Conservation (phyloP, 2,113 vertebrate species). For the Salvelinus fontinalis region DNA sequence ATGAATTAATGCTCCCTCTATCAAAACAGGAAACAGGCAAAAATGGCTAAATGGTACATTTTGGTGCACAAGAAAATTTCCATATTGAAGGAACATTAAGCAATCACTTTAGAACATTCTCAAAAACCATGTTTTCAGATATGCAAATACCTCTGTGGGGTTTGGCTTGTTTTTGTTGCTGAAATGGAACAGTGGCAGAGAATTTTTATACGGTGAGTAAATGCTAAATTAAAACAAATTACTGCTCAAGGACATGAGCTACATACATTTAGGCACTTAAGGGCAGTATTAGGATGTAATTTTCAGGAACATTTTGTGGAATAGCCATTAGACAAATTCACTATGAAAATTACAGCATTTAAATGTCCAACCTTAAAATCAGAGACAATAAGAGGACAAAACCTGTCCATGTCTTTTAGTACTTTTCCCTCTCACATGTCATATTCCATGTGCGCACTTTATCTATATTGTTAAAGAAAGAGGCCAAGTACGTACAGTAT, state of each 20-base stretch:
- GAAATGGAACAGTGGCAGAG: neutral
- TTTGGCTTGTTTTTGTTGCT: slow-evolving; percentile 22
- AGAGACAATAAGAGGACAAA: too few species aligned
- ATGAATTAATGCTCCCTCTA: neutral
- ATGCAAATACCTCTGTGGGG: neutral
- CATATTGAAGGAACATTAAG: neutral
- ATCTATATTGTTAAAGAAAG: too few species aligned
- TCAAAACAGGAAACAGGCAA: neutral
- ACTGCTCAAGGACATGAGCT: neutral
- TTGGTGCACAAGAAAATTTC: neutral
- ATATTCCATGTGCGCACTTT: too few species aligned
- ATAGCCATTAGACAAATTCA: neutral
- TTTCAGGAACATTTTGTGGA: neutral
- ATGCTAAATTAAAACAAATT: slow-evolving; percentile 8
- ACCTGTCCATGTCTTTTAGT: too few species aligned
- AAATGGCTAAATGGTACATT: neutral
- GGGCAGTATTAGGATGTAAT: neutral
- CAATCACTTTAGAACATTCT: neutral
- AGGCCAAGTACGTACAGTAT: too few species aligned
- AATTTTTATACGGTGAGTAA: neutral
- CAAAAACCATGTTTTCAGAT: neutral
- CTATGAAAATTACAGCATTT: neutral
- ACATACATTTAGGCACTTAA: neutral
- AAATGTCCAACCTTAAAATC: too few species aligned
- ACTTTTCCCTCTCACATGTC: too few species aligned